phyloP scores from a whole-genome alignment of 2,797 vertebrate genomes.

The Gephyroberyx darwinii region DNA sequence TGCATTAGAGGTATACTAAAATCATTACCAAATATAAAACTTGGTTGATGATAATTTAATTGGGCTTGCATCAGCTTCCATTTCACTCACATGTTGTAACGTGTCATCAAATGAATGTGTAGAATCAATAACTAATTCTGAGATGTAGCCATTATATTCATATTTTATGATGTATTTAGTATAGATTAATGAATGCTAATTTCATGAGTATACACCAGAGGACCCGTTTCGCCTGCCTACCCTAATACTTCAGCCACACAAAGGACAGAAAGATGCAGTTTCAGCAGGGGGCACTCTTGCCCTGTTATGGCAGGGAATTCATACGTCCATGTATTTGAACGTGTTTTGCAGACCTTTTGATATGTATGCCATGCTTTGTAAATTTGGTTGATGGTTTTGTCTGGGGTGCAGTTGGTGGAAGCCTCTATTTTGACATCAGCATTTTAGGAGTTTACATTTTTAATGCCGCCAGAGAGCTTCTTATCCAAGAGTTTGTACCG shows the following conservation, averaged over 20 bases:
- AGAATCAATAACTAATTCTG: too few species aligned
- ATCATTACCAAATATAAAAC: too few species aligned
- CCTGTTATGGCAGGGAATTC: constrained; percentile 5
- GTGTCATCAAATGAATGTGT: too few species aligned
- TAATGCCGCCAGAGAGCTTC: constrained; percentile 42
- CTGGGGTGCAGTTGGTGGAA: constrained; percentile 46
- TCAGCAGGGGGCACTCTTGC: constrained; percentile 65
- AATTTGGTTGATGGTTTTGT: constrained; percentile 34
- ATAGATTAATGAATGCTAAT: not conserved
- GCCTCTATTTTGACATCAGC: constrained; percentile 61
- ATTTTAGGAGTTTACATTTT: constrained; percentile 61
- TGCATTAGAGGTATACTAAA: too few species aligned
- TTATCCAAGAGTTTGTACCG: constrained; percentile 35
- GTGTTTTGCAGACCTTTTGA: constrained; percentile 26
- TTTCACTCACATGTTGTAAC: too few species aligned
- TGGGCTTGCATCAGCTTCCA: too few species aligned
- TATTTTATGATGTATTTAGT: too few species aligned
- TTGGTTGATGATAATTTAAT: too few species aligned
- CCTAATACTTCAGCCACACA: not conserved
- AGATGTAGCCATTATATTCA: too few species aligned
- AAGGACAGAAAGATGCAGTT: not conserved
- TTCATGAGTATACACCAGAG: not conserved
- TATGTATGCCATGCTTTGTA: constrained; percentile 15
- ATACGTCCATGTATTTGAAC: constrained; percentile 28
- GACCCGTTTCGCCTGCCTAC: not conserved